Evolutionary conservation across 1,140 invertebrate genomes (phyloP).

Genomic region (Bacillus rossius): DNA sequence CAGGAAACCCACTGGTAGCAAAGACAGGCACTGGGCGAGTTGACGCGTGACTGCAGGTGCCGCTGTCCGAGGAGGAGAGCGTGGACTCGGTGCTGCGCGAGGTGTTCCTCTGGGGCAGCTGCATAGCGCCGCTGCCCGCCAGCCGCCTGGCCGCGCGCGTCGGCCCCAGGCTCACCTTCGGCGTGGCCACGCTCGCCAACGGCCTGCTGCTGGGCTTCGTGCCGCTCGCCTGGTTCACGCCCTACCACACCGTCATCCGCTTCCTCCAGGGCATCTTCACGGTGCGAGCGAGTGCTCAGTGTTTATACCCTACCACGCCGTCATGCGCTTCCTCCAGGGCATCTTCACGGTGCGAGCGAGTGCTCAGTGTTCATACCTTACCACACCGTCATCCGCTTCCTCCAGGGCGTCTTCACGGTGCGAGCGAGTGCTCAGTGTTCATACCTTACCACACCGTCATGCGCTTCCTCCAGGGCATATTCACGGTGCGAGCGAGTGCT

Average conservation of each 20-base stretch:
- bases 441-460: conserved; percentile 51
- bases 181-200: conserved; percentile 48
- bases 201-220: conserved; percentile 48
- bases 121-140: conserved; percentile 49
- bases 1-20: too few species aligned
- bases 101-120: conserved; percentile 51
- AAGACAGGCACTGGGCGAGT: too few species aligned
- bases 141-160: conserved; percentile 51
- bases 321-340: conserved; percentile 49
- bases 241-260: conserved; percentile 49
- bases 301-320: conserved; percentile 51
- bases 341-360: conserved; percentile 50
- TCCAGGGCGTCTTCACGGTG: conserved; percentile 53
- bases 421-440: too few species aligned
- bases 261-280: conserved; percentile 52
- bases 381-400: conserved; percentile 49
- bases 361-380: conserved; percentile 50
- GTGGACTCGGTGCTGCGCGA: conserved; percentile 1
- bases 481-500: conserved; percentile 49
- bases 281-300: too few species aligned
- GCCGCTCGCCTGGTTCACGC: conserved; percentile 51
- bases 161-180: conserved; percentile 50
- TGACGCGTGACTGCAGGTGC: too few species aligned
- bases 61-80: conserved; percentile 10
- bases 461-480: conserved; percentile 50